Conservation (phyloP, 2,888 invertebrate species). For the Drosophila neutralis region DNA sequence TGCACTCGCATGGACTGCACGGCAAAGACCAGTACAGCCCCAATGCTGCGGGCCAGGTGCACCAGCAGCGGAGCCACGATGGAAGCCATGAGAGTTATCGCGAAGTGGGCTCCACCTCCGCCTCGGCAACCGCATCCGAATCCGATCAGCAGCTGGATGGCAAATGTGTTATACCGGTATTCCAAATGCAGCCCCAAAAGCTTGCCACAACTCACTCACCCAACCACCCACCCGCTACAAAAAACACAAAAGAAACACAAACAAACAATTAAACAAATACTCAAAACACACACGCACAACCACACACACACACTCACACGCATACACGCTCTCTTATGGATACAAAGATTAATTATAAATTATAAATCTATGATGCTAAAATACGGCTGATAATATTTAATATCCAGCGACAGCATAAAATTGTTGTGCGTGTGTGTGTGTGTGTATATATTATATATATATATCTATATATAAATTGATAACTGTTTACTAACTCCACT, state of each 20-base stretch:
- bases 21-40: constrained; percentile 81
- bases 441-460: constrained; percentile 4
- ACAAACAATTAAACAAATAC: constrained; percentile 10
- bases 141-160: constrained; percentile 66
- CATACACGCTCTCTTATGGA: not conserved
- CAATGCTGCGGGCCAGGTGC: constrained; percentile 65
- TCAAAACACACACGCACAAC: not conserved
- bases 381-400: not conserved
- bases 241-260: constrained; percentile 27
- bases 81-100: constrained; percentile 84
- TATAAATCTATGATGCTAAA: not conserved
- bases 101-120: constrained; percentile 78
- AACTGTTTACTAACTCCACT: constrained; percentile 72
- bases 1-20: constrained; percentile 80
- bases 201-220: constrained; percentile 47
- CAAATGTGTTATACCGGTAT: constrained; percentile 85
- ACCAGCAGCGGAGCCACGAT: constrained; percentile 65
- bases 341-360: not conserved
- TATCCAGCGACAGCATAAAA: not conserved
- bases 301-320: constrained; percentile 15
- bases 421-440: constrained; percentile 7
- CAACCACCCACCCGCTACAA: constrained; percentile 29
- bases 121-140: constrained; percentile 34
- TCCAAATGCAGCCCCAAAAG: constrained; percentile 62
- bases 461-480: constrained; percentile 45